Evolutionary conservation across 2,888 invertebrate species (phyloP), one percentile per base, ranked within the genome.

Genomic region (Sussaba pulchella): DNA sequence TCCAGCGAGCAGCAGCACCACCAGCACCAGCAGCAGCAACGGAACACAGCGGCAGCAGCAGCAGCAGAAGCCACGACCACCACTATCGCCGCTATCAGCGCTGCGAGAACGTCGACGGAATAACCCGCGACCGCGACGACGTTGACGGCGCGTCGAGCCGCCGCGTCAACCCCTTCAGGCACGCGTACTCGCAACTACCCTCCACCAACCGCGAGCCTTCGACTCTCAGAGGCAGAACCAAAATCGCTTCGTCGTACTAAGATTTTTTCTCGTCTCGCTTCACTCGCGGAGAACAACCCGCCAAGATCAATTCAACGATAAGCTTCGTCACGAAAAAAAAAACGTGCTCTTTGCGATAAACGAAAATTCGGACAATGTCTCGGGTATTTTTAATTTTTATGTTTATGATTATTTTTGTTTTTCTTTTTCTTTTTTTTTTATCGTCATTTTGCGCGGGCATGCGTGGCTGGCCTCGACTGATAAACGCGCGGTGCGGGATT

Each of bases 121-220:
- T n/a, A n/a, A n/a, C n/a, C n/a, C n/a, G n/a, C 67, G 69, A 54
- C 14, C 5, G 14, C 39, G 69, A 67, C 70, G 67, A 61, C 75
- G 66, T 41, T 66, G 69, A 39, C 63, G 73, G 31, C 52, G 39
- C 54, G 66, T 52, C 70, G 61, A 21, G 61, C 54, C 81, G 78
- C 71, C 84, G 80, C 77, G 74, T 54, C 69, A 83, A 74, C 83
- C 82, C 85, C 81, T 83, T 76, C 82, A 80, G 81, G 84, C 87
- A 85, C 84, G 86, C 85, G 84, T 84, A 83, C 50, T 50, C 41
- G 10, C 39, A 59, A 31, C 61, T 39, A n/a, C 41, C 83, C 66
- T 73, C 70, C 43, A 81, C 50, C 64, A 61, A 52, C 52, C 45
- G 43, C 10, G 17, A 6, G 17, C 26, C 26, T 31, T 14, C n/a